A percentile compares a stretch with the other conserved stretches of the same genome.
phyloP scores from a whole-genome alignment of 2,113 vertebrate species.

The Noctilio leporinus region DNA sequence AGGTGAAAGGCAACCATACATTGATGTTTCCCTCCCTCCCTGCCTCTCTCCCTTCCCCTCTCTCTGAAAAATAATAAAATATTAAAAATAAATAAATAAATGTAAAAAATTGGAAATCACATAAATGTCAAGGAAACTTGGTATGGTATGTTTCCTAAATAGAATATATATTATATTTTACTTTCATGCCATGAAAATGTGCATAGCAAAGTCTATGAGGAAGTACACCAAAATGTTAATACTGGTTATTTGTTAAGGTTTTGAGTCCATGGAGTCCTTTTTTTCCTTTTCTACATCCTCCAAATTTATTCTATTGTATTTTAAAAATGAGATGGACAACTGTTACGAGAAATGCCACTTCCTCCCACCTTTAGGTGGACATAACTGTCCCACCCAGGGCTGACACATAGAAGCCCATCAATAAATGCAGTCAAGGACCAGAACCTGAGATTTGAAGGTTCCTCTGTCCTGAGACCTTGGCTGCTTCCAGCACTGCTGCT shows the following conservation, averaged over 20 bases:
- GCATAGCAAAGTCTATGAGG: not conserved
- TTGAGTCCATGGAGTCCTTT: not conserved
- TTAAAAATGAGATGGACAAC: not conserved
- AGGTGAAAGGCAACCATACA: too few species aligned
- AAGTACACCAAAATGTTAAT: not conserved
- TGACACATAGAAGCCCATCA: not conserved
- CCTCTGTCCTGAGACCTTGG: not conserved
- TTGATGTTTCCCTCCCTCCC: too few species aligned
- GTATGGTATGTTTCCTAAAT: not conserved
- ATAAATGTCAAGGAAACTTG: not conserved
- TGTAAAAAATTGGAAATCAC: slow-evolving; percentile 40
- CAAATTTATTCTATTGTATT: not conserved
- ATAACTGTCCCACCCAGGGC: not conserved
- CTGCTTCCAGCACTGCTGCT: not conserved
- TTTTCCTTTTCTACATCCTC: not conserved
- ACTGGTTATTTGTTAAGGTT: not conserved
- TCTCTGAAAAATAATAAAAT: too few species aligned
- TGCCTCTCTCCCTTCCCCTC: too few species aligned
- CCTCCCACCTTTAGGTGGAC: not conserved
- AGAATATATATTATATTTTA: not conserved
- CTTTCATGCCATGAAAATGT: slow-evolving; percentile 21
- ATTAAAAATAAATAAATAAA: too few species aligned
- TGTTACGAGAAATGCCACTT: not conserved
- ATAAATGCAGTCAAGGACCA: not conserved
- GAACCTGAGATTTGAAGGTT: not conserved